Conservation (phyloP, 2,797 vertebrate genomes). For the Graptemys geographica region DNA sequence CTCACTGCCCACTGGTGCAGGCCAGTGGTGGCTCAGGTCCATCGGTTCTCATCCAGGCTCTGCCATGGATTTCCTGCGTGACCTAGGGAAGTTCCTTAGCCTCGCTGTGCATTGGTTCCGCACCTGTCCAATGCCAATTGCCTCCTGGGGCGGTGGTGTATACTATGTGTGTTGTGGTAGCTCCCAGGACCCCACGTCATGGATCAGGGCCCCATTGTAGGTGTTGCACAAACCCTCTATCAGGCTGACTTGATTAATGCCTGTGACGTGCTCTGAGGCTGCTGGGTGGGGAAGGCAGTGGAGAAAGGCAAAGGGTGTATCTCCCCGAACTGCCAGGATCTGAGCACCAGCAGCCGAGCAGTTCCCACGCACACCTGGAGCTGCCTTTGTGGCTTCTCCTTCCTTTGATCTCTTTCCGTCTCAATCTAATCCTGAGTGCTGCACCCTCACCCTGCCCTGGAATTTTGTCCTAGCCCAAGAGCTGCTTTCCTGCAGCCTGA, state of each 20-base stretch:
- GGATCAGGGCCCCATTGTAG: background rate
- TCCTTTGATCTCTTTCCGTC: background rate
- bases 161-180: background rate
- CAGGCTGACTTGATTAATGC: background rate
- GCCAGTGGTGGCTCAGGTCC: background rate
- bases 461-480: background rate
- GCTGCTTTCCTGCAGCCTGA: background rate
- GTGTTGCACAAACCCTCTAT: background rate
- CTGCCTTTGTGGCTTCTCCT: background rate
- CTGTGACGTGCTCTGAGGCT: background rate
- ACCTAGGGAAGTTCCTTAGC: background rate
- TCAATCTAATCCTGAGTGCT: background rate
- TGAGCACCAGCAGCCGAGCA: background rate
- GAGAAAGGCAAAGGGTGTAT: background rate
- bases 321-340: background rate
- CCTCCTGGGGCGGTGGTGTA: background rate
- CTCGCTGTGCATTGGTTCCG: background rate
- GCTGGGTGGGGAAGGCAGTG: background rate
- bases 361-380: background rate
- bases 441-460: background rate
- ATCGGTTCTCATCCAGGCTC: background rate
- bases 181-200: background rate
- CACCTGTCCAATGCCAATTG: rapidly evolving
- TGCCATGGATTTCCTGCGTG: background rate
- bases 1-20: background rate